Conservation (phyloP, 2,888 invertebrate genomes). For the Synanthedon myopaeformis region DNA sequence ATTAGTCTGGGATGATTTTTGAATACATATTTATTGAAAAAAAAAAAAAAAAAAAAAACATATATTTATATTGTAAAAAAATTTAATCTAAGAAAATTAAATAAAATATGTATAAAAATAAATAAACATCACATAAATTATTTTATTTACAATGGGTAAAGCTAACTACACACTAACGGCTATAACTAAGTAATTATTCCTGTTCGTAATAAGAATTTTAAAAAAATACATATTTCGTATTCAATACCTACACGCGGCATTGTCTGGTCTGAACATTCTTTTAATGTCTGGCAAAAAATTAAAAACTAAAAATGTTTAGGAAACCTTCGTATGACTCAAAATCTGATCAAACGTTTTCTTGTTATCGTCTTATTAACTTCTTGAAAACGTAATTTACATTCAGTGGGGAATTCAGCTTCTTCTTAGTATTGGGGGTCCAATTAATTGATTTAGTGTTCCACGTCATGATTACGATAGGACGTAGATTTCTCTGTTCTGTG, state of each 20-base stretch:
- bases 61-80: too few relatives aligned
- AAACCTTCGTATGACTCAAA: background rate
- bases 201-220: too few relatives aligned
- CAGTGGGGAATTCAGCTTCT: background rate
- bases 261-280: background rate
- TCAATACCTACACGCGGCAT: background rate
- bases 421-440: background rate
- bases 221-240: too few relatives aligned
- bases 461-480: background rate
- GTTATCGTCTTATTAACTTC: background rate
- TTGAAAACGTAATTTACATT: background rate
- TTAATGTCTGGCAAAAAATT: background rate
- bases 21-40: too few relatives aligned
- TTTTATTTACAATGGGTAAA: too few relatives aligned
- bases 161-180: too few relatives aligned
- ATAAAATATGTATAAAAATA: too few relatives aligned
- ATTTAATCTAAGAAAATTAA: too few relatives aligned
- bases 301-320: background rate
- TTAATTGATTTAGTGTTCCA: background rate
- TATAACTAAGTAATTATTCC: too few relatives aligned
- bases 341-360: background rate
- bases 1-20: too few relatives aligned
- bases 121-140: too few relatives aligned
- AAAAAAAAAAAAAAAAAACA: too few relatives aligned
- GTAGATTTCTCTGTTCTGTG: conserved; percentile 4